These are phyloP conservation scores for Cyprinodon variegatus DNA, from an alignment of 2,113 vertebrate genomes.

Conservation along the genomic window DNA sequence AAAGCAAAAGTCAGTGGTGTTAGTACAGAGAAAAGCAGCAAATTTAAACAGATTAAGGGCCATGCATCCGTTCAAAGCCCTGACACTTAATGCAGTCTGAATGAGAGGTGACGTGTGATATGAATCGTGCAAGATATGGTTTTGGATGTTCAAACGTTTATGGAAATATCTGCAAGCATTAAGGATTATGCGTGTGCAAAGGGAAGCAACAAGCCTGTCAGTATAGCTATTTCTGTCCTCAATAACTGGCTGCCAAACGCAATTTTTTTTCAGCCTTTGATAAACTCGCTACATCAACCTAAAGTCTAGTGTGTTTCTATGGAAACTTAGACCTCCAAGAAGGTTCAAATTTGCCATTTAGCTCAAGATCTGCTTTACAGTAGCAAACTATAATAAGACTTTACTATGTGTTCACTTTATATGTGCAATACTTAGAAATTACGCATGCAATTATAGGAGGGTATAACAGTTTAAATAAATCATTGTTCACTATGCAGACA, in stretches of 20 bases:
- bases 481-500: not conserved
- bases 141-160: constrained; percentile 75
- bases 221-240: constrained; percentile 79
- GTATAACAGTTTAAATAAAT: not conserved
- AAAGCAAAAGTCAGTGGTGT: constrained; percentile 66
- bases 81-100: constrained; percentile 73
- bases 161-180: constrained; percentile 75
- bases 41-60: constrained; percentile 75
- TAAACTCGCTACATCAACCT: constrained; percentile 78
- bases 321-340: constrained; percentile 79
- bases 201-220: constrained; percentile 76
- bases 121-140: constrained; percentile 71
- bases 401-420: constrained; percentile 15
- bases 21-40: constrained; percentile 53
- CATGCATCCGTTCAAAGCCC: constrained; percentile 71
- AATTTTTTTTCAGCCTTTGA: constrained; percentile 74
- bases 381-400: constrained; percentile 33
- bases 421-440: not conserved
- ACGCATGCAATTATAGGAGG: not conserved
- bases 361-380: constrained; percentile 52
- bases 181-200: constrained; percentile 76
- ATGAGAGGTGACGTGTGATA: constrained; percentile 76
- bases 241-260: constrained; percentile 75
- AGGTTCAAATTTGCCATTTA: constrained; percentile 70
- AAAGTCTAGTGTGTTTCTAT: constrained; percentile 81